A percentile compares a stretch with the other conserved stretches of the same genome.
These are phyloP conservation scores for Butorides virescens DNA, from an alignment of 2,113 vertebrate genomes.

Conservation along the genomic window DNA sequence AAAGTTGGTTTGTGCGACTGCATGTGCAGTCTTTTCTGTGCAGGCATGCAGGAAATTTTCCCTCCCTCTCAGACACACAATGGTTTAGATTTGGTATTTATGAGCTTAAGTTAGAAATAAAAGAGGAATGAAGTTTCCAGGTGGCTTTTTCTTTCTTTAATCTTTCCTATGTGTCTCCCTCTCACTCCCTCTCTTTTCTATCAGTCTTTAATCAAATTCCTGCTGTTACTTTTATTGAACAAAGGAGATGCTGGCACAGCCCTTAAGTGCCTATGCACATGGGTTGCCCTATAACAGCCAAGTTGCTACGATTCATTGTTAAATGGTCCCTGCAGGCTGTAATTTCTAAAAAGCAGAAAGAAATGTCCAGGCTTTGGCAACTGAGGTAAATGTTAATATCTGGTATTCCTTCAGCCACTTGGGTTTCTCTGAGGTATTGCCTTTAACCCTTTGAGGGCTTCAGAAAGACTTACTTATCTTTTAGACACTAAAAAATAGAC, in stretches of 20 bases:
- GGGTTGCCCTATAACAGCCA: conserved; percentile 26
- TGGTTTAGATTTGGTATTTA: conserved; percentile 32
- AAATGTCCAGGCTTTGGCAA: conserved; percentile 31
- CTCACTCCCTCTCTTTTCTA: conserved; percentile 18
- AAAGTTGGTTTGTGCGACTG: background rate
- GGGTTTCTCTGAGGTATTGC: background rate
- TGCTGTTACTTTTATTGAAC: conserved; percentile 49
- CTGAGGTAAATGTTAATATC: conserved; percentile 23
- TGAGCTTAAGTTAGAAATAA: conserved; percentile 54
- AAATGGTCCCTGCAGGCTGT: background rate
- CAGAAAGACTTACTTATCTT: background rate
- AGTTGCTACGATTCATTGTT: conserved; percentile 38
- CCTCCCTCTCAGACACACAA: conserved; percentile 19
- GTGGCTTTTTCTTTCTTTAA: conserved; percentile 51
- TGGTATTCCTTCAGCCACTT: conserved; percentile 26
- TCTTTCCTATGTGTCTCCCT: conserved; percentile 14
- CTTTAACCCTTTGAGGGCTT: conserved; percentile 24
- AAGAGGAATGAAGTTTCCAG: conserved; percentile 53
- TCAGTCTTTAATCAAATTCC: conserved; percentile 50
- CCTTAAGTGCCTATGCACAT: background rate
- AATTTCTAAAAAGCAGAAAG: conserved; percentile 21
- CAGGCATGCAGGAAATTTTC: conserved; percentile 34
- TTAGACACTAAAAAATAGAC: background rate
- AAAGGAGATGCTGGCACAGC: conserved; percentile 33
- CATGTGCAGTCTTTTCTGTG: background rate